Evolutionary conservation across 2,113 vertebrate species (phyloP).

Genomic region (Paedocypris sp.): DNA sequence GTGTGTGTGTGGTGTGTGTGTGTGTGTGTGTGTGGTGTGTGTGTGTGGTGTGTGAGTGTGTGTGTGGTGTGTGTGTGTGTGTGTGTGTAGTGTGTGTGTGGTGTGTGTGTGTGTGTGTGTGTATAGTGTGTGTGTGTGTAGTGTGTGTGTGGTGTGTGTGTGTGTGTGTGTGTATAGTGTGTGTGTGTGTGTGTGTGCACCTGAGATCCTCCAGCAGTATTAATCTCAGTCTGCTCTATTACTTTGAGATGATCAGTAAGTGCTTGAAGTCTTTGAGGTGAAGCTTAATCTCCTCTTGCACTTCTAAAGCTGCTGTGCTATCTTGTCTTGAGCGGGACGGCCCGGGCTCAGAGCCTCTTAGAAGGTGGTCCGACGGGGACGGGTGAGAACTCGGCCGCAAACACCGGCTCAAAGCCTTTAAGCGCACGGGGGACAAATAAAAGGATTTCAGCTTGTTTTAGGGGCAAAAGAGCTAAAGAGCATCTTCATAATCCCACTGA

Average conservation of each 20-base stretch:
- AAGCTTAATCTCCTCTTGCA: slow-evolving; percentile 58
- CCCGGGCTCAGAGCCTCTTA: slow-evolving; percentile 60
- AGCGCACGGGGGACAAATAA: slow-evolving; percentile 66
- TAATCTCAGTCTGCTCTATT: slow-evolving; percentile 72
- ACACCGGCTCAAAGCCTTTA: slow-evolving; percentile 69
- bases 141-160: too few relatives aligned
- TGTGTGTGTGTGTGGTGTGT: too few relatives aligned
- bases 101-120: too few relatives aligned
- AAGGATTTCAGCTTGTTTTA: slow-evolving; percentile 55
- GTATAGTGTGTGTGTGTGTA: too few relatives aligned
- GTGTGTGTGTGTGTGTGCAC: too few relatives aligned
- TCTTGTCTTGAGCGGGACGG: slow-evolving; percentile 65
- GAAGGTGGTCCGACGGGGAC: slow-evolving; percentile 67
- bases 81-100: too few relatives aligned
- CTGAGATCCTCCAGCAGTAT: too few relatives aligned
- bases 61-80: too few relatives aligned
- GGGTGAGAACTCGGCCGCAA: slow-evolving; percentile 69
- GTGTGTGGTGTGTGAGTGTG: too few relatives aligned
- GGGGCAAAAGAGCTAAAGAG: slow-evolving; percentile 61
- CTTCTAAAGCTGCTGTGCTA: slow-evolving; percentile 63
- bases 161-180: too few relatives aligned
- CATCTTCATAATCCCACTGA: slow-evolving; percentile 72
- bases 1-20: too few relatives aligned
- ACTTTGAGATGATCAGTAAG: slow-evolving; percentile 76
- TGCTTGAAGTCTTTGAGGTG: slow-evolving; percentile 66